Evolutionary conservation across 2,797 vertebrate genomes (phyloP).

Genomic region (Tapirus indicus): DNA sequence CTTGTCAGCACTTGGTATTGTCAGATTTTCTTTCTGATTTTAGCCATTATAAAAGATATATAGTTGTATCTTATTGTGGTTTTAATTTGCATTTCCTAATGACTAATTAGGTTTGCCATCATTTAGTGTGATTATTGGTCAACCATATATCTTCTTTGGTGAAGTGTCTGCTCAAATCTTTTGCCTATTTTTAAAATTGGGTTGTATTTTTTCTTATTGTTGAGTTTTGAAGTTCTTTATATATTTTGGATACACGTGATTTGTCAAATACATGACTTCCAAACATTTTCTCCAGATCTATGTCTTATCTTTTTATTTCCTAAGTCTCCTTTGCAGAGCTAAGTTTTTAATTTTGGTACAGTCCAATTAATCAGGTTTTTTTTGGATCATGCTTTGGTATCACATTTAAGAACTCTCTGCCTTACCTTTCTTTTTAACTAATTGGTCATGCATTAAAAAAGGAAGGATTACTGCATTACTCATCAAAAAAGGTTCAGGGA

Average conservation of each 20-base stretch:
- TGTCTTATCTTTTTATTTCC: neutral
- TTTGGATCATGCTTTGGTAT: neutral
- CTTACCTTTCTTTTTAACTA: constrained; percentile 16
- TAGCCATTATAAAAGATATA: neutral
- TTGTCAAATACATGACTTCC: neutral
- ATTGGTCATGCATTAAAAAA: neutral
- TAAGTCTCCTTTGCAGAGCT: neutral
- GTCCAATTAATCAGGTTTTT: neutral
- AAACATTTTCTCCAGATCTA: neutral
- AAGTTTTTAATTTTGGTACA: neutral
- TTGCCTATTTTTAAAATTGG: neutral
- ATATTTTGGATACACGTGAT: neutral
- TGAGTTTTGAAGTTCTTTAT: neutral
- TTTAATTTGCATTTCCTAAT: neutral
- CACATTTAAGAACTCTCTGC: neutral
- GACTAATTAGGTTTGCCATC: neutral
- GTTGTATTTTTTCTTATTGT: neutral
- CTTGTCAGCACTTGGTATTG: neutral
- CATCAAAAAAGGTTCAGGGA: neutral
- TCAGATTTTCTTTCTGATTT: neutral
- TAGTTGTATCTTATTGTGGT: neutral
- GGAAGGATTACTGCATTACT: neutral
- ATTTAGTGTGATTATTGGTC: neutral
- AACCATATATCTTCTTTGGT: neutral
- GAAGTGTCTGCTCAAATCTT: neutral